Percentiles rank a stretch among this genome's conserved stretches.
Conservation (phyloP, 2,113 vertebrate genomes). For the Xerus inauris region DNA sequence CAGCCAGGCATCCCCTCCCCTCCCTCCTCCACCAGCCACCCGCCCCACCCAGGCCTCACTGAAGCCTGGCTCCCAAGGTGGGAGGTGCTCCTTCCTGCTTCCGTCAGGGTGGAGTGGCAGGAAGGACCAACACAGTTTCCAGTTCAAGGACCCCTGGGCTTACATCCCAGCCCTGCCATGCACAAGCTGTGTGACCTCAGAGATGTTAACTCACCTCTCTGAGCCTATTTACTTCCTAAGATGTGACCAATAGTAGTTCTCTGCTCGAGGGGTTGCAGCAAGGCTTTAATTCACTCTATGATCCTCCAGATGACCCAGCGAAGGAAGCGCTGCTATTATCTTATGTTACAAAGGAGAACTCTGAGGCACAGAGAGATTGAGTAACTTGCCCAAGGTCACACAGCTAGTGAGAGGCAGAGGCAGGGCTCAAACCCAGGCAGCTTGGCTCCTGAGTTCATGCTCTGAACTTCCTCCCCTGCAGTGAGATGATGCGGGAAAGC, state of each 20-base stretch:
- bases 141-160: not conserved
- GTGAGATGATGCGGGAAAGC: not conserved
- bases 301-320: not conserved
- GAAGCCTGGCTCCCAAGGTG: not conserved
- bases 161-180: not conserved
- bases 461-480: not conserved
- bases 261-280: not conserved
- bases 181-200: not conserved
- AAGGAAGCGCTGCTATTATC: not conserved
- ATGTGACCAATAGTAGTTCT: not conserved
- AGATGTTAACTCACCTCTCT: not conserved
- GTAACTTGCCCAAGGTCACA: not conserved
- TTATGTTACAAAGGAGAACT: not conserved
- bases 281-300: not conserved
- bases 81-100: not conserved
- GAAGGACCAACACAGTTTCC: not conserved
- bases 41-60: not conserved
- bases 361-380: not conserved
- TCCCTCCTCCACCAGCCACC: not conserved
- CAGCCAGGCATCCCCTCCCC: not conserved
- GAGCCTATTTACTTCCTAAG: not conserved
- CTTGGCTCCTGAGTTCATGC: not conserved
- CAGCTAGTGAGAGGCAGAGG: not conserved
- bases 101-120: not conserved
- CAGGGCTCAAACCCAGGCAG: not conserved